Evolutionary conservation across 2,888 invertebrate species (phyloP).

Genomic region (Meandrusa payeni): DNA sequence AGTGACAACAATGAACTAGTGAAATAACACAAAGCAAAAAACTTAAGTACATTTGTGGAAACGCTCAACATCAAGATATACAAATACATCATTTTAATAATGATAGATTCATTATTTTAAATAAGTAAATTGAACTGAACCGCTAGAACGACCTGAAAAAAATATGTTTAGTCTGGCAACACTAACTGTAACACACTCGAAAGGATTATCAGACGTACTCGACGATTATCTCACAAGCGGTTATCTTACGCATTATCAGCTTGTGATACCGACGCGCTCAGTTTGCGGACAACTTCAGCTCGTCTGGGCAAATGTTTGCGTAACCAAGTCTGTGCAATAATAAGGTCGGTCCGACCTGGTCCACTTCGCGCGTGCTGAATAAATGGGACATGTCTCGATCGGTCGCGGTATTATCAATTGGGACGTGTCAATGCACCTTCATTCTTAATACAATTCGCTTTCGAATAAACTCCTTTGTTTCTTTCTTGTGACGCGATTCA

Average conservation of each 20-base stretch:
- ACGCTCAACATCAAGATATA: too few relatives aligned
- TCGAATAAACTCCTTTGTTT: neutral
- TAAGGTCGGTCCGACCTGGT: constrained; percentile 19
- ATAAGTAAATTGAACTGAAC: too few relatives aligned
- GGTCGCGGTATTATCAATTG: constrained; percentile 13
- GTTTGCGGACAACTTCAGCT: constrained; percentile 57
- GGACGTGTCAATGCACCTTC: constrained; percentile 14
- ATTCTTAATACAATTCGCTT: neutral
- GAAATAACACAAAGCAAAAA: too few relatives aligned
- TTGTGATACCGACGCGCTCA: constrained; percentile 56
- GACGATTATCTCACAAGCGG: neutral
- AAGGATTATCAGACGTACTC: neutral
- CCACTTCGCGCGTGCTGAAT: constrained; percentile 18
- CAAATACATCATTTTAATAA: too few relatives aligned
- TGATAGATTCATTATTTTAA: too few relatives aligned
- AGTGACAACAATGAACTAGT: too few relatives aligned
- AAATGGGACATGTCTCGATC: constrained; percentile 20
- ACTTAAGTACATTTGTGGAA: too few relatives aligned
- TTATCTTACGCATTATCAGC: constrained; percentile 43
- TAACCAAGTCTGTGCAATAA: constrained; percentile 43
- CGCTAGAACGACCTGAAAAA: too few relatives aligned
- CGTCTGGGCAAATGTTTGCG: constrained; percentile 68
- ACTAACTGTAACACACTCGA: neutral
- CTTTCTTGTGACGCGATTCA: too few relatives aligned
- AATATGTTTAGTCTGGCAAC: neutral